Evolutionary conservation across 2,113 vertebrate genomes (phyloP), one percentile per base, ranked within the genome.

Genomic region (Paraplagusia blochii): DNA sequence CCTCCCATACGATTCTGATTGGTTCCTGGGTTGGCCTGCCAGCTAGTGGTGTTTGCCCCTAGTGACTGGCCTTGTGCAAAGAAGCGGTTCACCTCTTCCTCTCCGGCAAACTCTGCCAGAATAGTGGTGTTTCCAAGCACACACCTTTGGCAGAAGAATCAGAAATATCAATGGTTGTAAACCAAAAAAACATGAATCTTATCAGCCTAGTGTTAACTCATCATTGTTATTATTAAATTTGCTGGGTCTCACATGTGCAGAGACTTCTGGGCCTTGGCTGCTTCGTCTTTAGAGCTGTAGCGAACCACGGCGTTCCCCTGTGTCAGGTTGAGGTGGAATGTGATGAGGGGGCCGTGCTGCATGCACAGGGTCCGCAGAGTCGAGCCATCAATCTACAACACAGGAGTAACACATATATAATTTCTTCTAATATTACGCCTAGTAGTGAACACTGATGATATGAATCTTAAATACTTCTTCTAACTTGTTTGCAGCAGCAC

Each of bases 41-140:
- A 99, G 90, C 95, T 94, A 75, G 94, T 94, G 81, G 94, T 93
- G 90, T 94, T 93, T 0, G 94, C 90, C 81, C 77, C 83, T 51
- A 98, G 92, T 0, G 94, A 90, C 84, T 99, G 97, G 85, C 95
- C 95, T 88, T 99, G 95, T 70, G 96, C 95, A 79, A 99, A 88
- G 91, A 98, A 99, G 34, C 96, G 95, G 80, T 95, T 98, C 73
- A 99, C 94, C 67, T 99, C 97, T 53, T 99, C 97, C 76, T 99
- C 97, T 0, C 96, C 94, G 1, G 97, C 97, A 15, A 99, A 99
- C 88, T 99, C 97, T 0, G 97, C 97, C 90, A 99, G 85, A 90
- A 99, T 99, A 88, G 97, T 99, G 82, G 97, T 99, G 92, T 99
- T 99, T 75, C 97, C 96, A 76, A 99, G 92, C 66, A 99, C 97